A percentile compares a stretch with the other conserved stretches of the same genome.
phyloP scores from a whole-genome alignment of 2,888 invertebrate species.

The Eutolmus rufibarbis region DNA sequence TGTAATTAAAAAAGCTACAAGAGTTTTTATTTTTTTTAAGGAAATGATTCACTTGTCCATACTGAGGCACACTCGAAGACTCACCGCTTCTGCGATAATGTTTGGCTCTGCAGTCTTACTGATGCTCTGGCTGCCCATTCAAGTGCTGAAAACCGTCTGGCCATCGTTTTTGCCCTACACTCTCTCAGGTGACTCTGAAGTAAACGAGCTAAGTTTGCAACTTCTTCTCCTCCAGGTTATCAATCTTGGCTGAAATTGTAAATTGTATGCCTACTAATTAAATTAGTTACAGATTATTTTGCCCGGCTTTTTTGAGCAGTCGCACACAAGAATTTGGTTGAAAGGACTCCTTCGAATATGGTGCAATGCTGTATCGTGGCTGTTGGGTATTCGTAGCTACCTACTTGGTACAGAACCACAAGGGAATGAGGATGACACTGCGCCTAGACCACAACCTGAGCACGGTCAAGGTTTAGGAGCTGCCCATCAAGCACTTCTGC shows the following conservation, averaged over 20 bases:
- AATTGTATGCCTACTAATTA: background rate
- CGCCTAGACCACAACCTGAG: conserved; percentile 58
- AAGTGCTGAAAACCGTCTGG: conserved; percentile 79
- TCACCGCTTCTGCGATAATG: conserved; percentile 91
- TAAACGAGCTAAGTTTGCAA: conserved; percentile 94
- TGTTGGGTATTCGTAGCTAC: conserved; percentile 88
- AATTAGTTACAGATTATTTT: conserved; percentile 75
- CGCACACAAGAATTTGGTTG: conserved; percentile 93
- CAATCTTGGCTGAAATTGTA: background rate
- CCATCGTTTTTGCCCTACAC: conserved; percentile 95
- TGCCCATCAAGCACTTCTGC: conserved; percentile 86
- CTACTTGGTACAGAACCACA: conserved; percentile 76
- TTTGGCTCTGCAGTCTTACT: conserved; percentile 95
- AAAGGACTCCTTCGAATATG: conserved; percentile 87
- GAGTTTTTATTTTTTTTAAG: conserved; percentile 61
- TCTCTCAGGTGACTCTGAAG: conserved; percentile 85
- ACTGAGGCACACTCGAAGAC: conserved; percentile 84
- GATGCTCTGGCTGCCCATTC: conserved; percentile 95
- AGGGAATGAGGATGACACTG: conserved; percentile 52
- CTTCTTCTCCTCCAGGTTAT: conserved; percentile 82
- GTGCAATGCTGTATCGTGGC: conserved; percentile 85
- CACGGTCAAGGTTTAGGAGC: conserved; percentile 70
- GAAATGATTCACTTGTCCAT: conserved; percentile 98
- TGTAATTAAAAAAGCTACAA: background rate
- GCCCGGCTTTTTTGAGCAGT: conserved; percentile 95